Base-by-base conservation (phyloP, 2,888 invertebrate genomes). In the Microdon myrmicae region DNA sequence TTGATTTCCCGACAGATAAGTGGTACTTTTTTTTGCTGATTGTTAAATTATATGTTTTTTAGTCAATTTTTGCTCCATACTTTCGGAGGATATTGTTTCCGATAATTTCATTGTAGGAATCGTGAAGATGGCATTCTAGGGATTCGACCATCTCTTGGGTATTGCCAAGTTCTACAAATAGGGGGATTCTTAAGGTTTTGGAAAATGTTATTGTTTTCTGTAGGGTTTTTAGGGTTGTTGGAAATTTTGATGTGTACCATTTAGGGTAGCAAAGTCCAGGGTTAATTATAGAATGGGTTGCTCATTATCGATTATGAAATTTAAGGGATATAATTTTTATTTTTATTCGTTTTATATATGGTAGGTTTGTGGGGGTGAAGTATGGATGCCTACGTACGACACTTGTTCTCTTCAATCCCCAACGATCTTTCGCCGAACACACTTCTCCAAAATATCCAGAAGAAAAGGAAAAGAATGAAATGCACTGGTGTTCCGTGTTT, bases 61-160 rank as follows among this genome's bases (percentile, higher is more conserved):
- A 55, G 51, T 67, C 43, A 10, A 60, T 55, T 17, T 32, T 34
- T 2, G 67, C 51, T 23, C 32, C 47, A 14, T 51, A 29, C 8
- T 35, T 31, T 14, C 16, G 17, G 2, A 67, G 16, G 10, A 60
- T 48, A 16, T 60, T 55, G 5, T 53, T 60, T 2, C 48, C 67
- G 10, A 67, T 22, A 4, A 60, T 32, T 13, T 56, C 56, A 28
- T 56, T 48, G 10, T 22, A 38, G 9, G 14, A 22, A n/a, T 17
- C 12, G 12, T 25, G 34, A 26, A 34, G 19, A 16, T 25, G 25
- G 7, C 16, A 44, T 8, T 32, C 32, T 2, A 32, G 22, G 8
- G 34, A 19, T 10, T 44, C 22, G 7, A 25, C 25, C 6, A 16
- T 17, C 3, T 45, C 16, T 2, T 45, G n/a, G 23, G 34, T 9